Evolutionary conservation across 2,797 vertebrate species (phyloP).

Genomic region (Malurus splendens): DNA sequence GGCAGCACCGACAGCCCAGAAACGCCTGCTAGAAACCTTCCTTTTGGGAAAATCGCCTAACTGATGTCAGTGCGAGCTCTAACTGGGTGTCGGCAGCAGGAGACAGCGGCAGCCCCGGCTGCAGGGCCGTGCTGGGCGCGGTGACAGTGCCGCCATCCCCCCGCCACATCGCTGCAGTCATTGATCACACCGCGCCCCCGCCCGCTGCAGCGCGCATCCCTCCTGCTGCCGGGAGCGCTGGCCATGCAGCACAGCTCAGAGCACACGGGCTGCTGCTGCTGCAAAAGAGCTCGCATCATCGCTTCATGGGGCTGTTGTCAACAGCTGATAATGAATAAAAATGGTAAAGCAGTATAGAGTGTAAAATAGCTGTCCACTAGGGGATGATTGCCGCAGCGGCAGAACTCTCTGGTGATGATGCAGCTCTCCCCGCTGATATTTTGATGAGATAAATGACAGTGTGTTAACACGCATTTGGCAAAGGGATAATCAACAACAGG

Average conservation of each 20-base stretch:
- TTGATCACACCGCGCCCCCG: background rate
- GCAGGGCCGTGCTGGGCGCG: background rate
- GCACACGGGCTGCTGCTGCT: background rate
- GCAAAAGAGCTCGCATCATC: background rate
- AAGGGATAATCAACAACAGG: conserved; percentile 17
- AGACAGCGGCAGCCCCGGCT: background rate
- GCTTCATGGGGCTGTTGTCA: background rate
- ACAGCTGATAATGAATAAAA: conserved; percentile 5
- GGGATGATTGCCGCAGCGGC: background rate
- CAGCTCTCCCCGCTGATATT: conserved; percentile 21
- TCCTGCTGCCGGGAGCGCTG: background rate
- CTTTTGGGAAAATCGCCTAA: background rate
- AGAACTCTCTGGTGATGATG: background rate
- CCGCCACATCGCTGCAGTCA: conserved; percentile 12
- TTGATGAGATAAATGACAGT: conserved; percentile 52
- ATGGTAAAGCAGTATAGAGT: background rate
- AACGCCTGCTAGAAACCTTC: background rate
- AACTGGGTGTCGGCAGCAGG: background rate
- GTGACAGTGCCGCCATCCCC: background rate
- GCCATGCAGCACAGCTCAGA: background rate
- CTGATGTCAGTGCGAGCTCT: background rate
- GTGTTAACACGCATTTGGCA: conserved; percentile 15
- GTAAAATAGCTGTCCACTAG: background rate
- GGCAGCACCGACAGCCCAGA: background rate
- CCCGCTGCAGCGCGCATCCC: background rate